phyloP scores from a whole-genome alignment of 2,888 invertebrate species.

The Hirtodrosophila trivittata region DNA sequence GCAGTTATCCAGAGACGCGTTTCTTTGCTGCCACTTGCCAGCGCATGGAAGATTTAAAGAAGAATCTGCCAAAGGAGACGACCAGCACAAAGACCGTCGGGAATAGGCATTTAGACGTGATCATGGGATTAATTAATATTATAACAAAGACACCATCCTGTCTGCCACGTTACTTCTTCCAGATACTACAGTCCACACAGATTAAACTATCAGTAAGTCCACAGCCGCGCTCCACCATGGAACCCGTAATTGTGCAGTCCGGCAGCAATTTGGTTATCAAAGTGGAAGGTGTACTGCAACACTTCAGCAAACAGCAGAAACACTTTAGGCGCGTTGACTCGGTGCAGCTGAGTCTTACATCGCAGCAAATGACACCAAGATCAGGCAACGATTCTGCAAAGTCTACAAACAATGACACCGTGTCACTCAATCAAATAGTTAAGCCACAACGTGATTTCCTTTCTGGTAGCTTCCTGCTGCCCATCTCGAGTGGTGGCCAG shows the following conservation, averaged over 20 bases:
- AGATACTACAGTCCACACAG: constrained; percentile 91
- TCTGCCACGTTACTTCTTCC: constrained; percentile 92
- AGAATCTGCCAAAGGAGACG: constrained; percentile 80
- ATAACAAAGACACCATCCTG: constrained; percentile 87
- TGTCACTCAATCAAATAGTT: constrained; percentile 90
- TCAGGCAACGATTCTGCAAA: constrained; percentile 64
- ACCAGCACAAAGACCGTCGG: constrained; percentile 82
- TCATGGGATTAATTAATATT: constrained; percentile 87
- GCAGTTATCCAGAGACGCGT: constrained; percentile 83
- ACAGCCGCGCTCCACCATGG: constrained; percentile 90
- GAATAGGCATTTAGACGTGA: constrained; percentile 85
- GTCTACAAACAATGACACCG: constrained; percentile 77
- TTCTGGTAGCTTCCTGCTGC: constrained; percentile 94
- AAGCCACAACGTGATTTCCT: constrained; percentile 97
- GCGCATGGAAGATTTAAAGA: constrained; percentile 81
- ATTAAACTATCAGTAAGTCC: constrained; percentile 93
- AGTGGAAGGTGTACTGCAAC: constrained; percentile 96
- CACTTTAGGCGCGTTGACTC: constrained; percentile 89
- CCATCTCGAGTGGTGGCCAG: constrained; percentile 86
- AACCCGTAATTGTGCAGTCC: constrained; percentile 92
- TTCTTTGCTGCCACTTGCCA: constrained; percentile 81
- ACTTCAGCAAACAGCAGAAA: constrained; percentile 87
- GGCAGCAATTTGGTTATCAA: constrained; percentile 95
- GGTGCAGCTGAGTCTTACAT: constrained; percentile 89
- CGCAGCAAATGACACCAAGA: constrained; percentile 85